Evolutionary conservation across 64 coral and sea anemone species (phyloP).

Genomic region (Pocillopora damicornis): DNA sequence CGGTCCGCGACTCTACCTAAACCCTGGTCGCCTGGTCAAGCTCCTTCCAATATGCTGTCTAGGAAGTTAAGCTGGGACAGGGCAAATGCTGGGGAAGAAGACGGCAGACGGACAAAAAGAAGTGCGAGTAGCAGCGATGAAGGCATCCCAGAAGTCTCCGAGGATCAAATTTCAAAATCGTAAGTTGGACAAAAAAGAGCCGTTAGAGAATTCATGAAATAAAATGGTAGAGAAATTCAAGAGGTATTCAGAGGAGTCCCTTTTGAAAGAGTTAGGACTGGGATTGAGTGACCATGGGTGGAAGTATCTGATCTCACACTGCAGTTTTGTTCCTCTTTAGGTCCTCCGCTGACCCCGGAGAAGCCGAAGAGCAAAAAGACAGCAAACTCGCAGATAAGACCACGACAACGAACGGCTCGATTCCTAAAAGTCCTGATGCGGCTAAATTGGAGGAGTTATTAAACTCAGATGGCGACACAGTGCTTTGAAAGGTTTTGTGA

Average conservation of each 20-base stretch:
- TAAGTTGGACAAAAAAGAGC: background rate
- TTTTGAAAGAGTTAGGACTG: background rate
- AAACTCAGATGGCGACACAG: background rate
- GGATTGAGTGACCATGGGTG: background rate
- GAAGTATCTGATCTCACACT: background rate
- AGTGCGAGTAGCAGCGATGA: background rate
- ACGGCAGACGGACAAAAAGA: background rate
- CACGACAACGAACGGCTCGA: background rate
- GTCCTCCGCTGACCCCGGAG: background rate
- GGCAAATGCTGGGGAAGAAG: background rate
- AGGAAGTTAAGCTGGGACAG: constrained; percentile 53
- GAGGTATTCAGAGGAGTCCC: background rate
- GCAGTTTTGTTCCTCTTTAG: background rate
- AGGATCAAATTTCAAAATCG: constrained; percentile 8
- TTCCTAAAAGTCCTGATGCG: background rate
- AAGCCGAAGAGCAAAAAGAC: background rate
- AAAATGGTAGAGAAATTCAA: background rate
- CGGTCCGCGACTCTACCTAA: constrained; percentile 59
- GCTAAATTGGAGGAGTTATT: constrained; percentile 11
- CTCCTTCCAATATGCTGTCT: constrained; percentile 7
- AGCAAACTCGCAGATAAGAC: background rate
- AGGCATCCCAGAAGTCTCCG: constrained; percentile 6
- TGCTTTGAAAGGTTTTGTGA: background rate
- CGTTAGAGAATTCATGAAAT: too few species aligned
- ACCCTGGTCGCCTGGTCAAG: constrained; percentile 49